Evolutionary conservation across 2,888 invertebrate species (phyloP), one percentile per base, ranked within the genome.

Genomic region (Ceraclea dissimilis): DNA sequence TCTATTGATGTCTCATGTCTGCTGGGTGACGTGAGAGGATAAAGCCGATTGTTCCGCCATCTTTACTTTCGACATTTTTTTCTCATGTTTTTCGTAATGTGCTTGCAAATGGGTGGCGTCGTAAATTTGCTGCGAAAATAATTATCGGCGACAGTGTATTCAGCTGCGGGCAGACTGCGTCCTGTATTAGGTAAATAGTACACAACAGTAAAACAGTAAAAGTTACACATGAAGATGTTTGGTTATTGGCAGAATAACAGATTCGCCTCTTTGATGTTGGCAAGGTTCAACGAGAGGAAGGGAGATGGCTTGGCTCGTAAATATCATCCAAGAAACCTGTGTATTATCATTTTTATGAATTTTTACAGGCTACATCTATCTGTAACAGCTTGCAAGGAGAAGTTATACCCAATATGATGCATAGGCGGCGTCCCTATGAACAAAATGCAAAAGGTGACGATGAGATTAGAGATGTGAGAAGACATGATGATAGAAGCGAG

Each of bases 341-440:
- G 13, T 55, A 22, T 51, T 52, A 26, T 58, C 49, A 55, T 55
- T 33, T 43, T 58, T 58, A 52, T 55, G 55, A 51, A 58, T 58
- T 58, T 58, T 58, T 58, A 55, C 58, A 58, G 58, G 58, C 58
- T 19, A 51, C 58, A 33, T 21, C 51, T 58, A 44, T 44, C 51
- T 46, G 54, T 51, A 54, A 54, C 51, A 49, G 51, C 48, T 54
- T 22, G 34, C 46, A 44, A 21, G 34, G 50, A 57, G 51, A 49
- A 22, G 31, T 46, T 20, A 43, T 19, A 46, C 21, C 17, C 17
- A 52, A 34, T 33, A 58, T 58, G 58, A 51, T 54, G 44, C 44
- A 52, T 54, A 51, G 58, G 49, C 47, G 55, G 22, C 57, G 54
- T n/a, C 34, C 49, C 21, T 50, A 13, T 18, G 18, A 46, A 44